phyloP scores from a whole-genome alignment of 2,113 vertebrate species.

The Casuarius casuarius region DNA sequence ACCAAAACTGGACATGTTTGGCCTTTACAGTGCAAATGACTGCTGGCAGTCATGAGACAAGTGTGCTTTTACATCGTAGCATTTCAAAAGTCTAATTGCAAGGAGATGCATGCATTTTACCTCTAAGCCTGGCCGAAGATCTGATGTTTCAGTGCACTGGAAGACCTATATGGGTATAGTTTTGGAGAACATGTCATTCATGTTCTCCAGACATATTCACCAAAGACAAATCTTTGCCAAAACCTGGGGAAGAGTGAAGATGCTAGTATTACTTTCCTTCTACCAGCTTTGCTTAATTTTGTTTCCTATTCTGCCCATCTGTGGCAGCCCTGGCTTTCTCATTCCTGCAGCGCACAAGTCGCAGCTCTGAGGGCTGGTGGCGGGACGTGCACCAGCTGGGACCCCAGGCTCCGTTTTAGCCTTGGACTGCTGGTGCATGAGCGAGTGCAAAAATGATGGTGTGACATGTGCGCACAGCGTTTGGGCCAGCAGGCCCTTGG shows the following conservation, averaged over 20 bases:
- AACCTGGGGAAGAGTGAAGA: background rate
- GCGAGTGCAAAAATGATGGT: background rate
- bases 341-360: fast-evolving
- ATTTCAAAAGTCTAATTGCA: constrained; percentile 44
- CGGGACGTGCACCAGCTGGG: background rate
- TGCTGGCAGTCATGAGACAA: background rate
- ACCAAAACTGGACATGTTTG: background rate
- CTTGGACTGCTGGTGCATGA: background rate
- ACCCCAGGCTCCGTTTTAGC: background rate
- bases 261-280: background rate
- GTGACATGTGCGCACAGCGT: background rate
- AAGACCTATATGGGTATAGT: background rate
- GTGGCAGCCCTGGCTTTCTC: fast-evolving
- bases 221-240: background rate
- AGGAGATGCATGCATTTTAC: constrained; percentile 41
- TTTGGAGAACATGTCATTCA: background rate
- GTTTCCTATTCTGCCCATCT: background rate
- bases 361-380: background rate
- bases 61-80: background rate
- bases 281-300: background rate
- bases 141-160: background rate
- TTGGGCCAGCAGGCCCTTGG: background rate
- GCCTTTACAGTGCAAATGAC: background rate
- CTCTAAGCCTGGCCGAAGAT: constrained; percentile 62
- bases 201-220: background rate